Conservation (phyloP, 2,113 vertebrate species). For the Caranx melampygus region DNA sequence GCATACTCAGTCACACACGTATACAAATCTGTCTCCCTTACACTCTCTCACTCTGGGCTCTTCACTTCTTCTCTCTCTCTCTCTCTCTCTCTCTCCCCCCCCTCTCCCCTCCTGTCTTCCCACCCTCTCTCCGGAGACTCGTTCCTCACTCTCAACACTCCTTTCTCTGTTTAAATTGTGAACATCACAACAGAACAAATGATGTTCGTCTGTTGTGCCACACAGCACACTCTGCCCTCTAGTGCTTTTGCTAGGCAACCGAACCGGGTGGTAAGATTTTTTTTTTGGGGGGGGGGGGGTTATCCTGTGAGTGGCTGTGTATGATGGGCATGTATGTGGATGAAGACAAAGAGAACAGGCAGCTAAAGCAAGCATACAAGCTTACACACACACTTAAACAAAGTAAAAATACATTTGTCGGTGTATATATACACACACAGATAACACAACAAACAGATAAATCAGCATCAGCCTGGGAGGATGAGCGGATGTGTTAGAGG, state of each 20-base stretch:
- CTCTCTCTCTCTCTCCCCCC: conserved; percentile 23
- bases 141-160: conserved; percentile 69
- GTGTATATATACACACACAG: background rate
- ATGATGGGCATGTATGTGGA: conserved; percentile 52
- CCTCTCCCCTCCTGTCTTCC: conserved; percentile 31
- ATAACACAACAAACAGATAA: conserved; percentile 24
- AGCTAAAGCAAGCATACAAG: conserved; percentile 72
- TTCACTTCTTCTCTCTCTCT: conserved; percentile 51
- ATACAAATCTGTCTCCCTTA: conserved; percentile 40
- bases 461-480: conserved; percentile 46
- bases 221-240: conserved; percentile 68
- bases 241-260: conserved; percentile 75
- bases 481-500: conserved; percentile 54
- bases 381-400: conserved; percentile 20
- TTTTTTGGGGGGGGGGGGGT: conserved; percentile 12
- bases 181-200: conserved; percentile 80
- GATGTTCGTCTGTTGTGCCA: conserved; percentile 62
- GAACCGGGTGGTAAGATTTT: conserved; percentile 39
- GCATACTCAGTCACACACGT: conserved; percentile 8
- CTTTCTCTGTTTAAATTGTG: conserved; percentile 74
- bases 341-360: conserved; percentile 74
- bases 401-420: background rate
- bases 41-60: conserved; percentile 31
- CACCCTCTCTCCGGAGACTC: conserved; percentile 64
- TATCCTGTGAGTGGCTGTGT: conserved; percentile 57